Evolutionary conservation across 2,888 invertebrate genomes (phyloP), one percentile per base, ranked within the genome.

Genomic region (Drosophila formosana): DNA sequence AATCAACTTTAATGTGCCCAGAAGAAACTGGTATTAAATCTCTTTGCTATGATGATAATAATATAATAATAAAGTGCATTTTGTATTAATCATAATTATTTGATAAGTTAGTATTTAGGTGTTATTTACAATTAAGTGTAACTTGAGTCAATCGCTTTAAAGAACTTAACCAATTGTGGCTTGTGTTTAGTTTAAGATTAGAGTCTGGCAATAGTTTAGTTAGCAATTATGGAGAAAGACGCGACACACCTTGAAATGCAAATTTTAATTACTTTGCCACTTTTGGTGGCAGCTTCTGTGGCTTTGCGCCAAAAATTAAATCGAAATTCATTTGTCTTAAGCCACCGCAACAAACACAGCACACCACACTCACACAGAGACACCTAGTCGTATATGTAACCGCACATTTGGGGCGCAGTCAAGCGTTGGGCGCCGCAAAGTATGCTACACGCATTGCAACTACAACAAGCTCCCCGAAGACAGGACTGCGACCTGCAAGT

Each of bases 191-290:
- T n/a, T 37, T 11, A 11, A n/a, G 30, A 11, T 11, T 9, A 34
- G 34, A 34, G 11, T 4, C 34, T 34, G 34, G 23, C 23, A 11
- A n/a, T 56, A 45, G 55, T 34, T 56, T 11, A 25, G 32, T 68
- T 60, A 37, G 49, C 49, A 39, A n/a, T 25, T 32, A 39, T 55
- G 55, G 34, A 1, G 9, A 56, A 45, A 39, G 56, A 50, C 6
- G 23, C 8, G 56, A 50, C 13, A 11, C 18, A 26, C 18, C 6
- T 41, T 18, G 46, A 66, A 66, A 49, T 76, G 63, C 25, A 56
- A 78, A 75, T 84, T 78, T 75, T 81, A 78, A 84, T 87, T 84
- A 72, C 76, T 73, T 84, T 89, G 78, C 61, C 78, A 81, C 81
- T 69, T 71, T 75, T 71, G 68, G 75, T 66, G 67, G 66, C 72